phyloP scores from a whole-genome alignment of 2,797 vertebrate species.

The Rhinichthys osculus region DNA sequence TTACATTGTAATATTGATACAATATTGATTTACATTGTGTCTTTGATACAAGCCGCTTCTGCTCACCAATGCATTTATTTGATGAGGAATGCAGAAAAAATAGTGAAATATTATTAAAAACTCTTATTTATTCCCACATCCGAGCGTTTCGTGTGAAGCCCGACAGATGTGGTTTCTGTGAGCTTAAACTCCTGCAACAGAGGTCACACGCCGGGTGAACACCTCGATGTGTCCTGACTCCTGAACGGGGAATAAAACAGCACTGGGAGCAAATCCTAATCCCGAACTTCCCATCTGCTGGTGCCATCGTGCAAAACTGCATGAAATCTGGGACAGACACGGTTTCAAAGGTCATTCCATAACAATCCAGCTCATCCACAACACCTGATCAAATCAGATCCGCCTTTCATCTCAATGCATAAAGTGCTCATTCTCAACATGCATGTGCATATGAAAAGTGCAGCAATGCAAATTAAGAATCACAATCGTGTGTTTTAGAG shows the following conservation, averaged over 20 bases:
- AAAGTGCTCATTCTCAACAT: neutral
- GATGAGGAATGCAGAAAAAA: too few species aligned
- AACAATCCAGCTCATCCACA: neutral
- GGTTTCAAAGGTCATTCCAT: constrained; percentile 63
- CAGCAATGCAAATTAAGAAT: neutral
- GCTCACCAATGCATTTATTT: too few species aligned
- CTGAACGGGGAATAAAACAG: constrained; percentile 69
- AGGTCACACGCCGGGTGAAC: neutral
- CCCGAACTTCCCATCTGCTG: constrained; percentile 74
- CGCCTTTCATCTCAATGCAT: neutral
- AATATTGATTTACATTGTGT: too few species aligned
- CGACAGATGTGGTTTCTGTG: constrained; percentile 13
- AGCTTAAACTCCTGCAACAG: neutral
- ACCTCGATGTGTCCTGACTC: constrained; percentile 61
- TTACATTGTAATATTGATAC: too few species aligned
- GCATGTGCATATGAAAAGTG: neutral
- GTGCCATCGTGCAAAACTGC: neutral
- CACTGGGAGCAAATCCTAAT: constrained; percentile 72
- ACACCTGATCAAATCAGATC: neutral
- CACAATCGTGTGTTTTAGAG: neutral
- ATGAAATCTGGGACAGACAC: constrained; percentile 70
- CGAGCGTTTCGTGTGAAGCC: neutral
- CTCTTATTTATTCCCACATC: too few species aligned
- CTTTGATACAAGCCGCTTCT: too few species aligned
- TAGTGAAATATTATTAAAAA: too few species aligned